Percentiles rank a stretch among this genome's conserved stretches.
Evolutionary conservation across 2,797 vertebrate genomes (phyloP).

Genomic region (Lutjanus argentimaculatus): DNA sequence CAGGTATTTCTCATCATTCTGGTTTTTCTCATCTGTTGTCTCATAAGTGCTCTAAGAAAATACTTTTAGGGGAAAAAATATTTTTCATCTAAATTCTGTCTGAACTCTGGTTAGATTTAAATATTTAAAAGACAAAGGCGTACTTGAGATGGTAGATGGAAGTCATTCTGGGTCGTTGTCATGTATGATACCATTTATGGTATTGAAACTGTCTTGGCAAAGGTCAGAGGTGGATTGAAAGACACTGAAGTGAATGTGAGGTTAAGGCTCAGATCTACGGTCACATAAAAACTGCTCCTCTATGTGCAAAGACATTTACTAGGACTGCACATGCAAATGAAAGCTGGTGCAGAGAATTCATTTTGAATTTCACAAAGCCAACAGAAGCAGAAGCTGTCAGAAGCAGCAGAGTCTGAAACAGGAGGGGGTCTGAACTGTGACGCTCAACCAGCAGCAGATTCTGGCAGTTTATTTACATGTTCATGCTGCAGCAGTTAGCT

Average conservation of each 20-base stretch:
- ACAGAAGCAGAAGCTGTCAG: constrained; percentile 34
- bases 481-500: constrained; percentile 21
- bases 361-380: constrained; percentile 30
- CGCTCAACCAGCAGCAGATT: constrained; percentile 39
- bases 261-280: constrained; percentile 69
- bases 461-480: constrained; percentile 20
- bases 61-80: constrained; percentile 12
- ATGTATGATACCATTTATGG: constrained; percentile 35
- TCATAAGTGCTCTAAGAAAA: constrained; percentile 38
- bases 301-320: constrained; percentile 29
- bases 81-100: constrained; percentile 20
- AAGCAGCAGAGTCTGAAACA: constrained; percentile 42
- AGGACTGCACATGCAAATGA: constrained; percentile 44
- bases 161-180: constrained; percentile 39
- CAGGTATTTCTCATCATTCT: constrained; percentile 11
- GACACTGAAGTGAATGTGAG: constrained; percentile 69
- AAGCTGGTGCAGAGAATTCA: constrained; percentile 32
- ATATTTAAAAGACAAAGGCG: constrained; percentile 20
- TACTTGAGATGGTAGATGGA: constrained; percentile 25
- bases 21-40: constrained; percentile 26
- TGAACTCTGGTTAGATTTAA: constrained; percentile 37
- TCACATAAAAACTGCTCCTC: constrained; percentile 38
- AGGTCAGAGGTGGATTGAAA: constrained; percentile 67
- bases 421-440: constrained; percentile 10
- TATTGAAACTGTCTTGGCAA: constrained; percentile 60